phyloP scores from a whole-genome alignment of 2,797 vertebrate genomes.

The Tangara arthus region DNA sequence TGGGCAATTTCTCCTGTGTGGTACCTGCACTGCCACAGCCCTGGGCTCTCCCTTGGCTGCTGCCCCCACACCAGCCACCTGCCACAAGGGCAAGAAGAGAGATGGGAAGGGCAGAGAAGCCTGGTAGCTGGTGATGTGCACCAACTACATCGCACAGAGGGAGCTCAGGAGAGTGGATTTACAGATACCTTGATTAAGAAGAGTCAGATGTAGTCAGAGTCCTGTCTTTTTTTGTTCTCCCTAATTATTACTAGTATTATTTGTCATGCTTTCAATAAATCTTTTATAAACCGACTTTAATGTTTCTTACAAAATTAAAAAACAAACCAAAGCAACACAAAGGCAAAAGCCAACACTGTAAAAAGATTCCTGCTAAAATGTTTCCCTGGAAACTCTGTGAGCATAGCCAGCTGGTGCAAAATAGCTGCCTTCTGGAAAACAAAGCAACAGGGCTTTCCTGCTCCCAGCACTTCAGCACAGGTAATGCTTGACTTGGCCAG shows the following conservation, averaged over 20 bases:
- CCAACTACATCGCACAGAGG: neutral
- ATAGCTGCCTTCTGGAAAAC: neutral
- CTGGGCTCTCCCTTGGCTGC: neutral
- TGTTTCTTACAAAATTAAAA: neutral
- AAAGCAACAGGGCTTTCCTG: neutral
- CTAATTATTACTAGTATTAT: neutral
- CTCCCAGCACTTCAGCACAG: neutral
- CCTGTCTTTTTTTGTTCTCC: neutral
- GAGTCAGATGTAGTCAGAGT: neutral
- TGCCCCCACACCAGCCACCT: neutral
- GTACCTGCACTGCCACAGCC: neutral
- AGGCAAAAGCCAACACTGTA: neutral
- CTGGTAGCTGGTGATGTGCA: neutral
- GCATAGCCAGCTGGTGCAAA: neutral
- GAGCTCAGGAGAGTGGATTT: neutral
- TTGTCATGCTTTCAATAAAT: neutral
- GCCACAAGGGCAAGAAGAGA: neutral
- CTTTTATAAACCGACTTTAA: neutral
- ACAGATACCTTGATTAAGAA: neutral
- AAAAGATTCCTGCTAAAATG: neutral
- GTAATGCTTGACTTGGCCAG: accelerated
- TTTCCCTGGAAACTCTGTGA: neutral
- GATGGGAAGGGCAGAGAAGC: neutral
- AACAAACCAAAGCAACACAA: neutral
- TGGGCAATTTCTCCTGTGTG: neutral